phyloP scores from a whole-genome alignment of 2,113 vertebrate species.

The Neotoma lepida region DNA sequence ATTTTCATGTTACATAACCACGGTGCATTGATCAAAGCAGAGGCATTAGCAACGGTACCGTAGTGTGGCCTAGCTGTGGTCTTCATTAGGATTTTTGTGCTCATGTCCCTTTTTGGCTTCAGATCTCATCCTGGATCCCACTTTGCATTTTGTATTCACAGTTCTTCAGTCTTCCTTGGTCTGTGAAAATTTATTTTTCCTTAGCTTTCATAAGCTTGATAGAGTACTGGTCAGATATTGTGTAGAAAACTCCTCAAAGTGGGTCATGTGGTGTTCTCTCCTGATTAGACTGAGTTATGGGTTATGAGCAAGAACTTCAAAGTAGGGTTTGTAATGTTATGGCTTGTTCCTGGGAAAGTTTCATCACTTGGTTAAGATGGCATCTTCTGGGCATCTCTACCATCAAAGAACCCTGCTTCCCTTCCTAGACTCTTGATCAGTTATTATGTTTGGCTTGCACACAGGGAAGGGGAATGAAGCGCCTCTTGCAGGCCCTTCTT shows the following conservation, averaged over 20 bases:
- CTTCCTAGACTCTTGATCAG: neutral
- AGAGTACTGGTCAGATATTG: neutral
- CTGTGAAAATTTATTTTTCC: neutral
- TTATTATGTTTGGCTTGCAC: neutral
- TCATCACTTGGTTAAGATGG: neutral
- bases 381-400: neutral
- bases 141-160: neutral
- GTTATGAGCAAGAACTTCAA: neutral
- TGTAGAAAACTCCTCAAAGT: neutral
- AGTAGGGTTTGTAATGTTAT: neutral
- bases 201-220: neutral
- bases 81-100: slow-evolving; percentile 11
- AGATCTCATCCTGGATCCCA: neutral
- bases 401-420: neutral
- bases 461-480: neutral
- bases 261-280: neutral
- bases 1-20: neutral
- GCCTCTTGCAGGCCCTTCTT: neutral
- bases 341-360: neutral
- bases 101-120: neutral
- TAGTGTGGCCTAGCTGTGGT: neutral
- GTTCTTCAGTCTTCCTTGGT: neutral
- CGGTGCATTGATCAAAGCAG: neutral
- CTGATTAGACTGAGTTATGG: neutral
- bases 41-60: neutral